Base-by-base conservation (phyloP, 2,113 vertebrate species). In the Seriola aureovittata region DNA sequence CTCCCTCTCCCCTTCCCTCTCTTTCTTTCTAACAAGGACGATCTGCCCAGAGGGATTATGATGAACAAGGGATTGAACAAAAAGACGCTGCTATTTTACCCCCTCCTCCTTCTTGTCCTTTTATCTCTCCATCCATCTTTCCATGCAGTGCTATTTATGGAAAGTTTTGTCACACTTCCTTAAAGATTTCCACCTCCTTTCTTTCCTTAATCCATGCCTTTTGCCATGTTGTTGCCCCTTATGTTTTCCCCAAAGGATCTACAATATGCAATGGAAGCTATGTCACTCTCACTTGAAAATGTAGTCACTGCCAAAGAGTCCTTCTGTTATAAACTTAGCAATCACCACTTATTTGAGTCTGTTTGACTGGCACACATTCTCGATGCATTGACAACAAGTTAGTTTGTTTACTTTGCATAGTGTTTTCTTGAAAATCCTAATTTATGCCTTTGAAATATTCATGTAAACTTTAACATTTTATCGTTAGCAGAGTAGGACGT, bases 191-290 rank as follows among this genome's bases (percentile, higher is more conserved):
- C 66, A 71, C 65, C 55, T 77, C 23, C n/a, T 52, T 69, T 64
- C 19, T 66, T 72, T 81, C 58, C 52, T 74, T 63, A 11, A 36
- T 44, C 67, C 59, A 38, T 32, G 65, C 48, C 64, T 52, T 32
- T n/a, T 62, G 66, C 46, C 52, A 65, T 73, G 58, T 13, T 62
- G 36, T 65, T 70, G 76, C 25, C n/a, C 44, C 29, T 21, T 67
- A 21, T 81, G 50, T 88, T 78, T 85, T 62, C 48, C 50, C 77
- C 67, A 50, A 75, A 83, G 38, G 36, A 65, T 75, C 50, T 64
- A 82, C 80, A 89, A 91, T 91, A 85, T 90, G 87, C 88, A 92
- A 89, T 89, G 81, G 32, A 90, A 85, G 78, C 62, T 78, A 59
- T 79, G 25, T 76, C 64, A 85, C 14, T 48, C 25, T 16, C 9